A percentile compares a stretch with the other conserved stretches of the same genome.
These are phyloP conservation scores for Odontocolon sp. DNA, from an alignment of 2,888 invertebrate species.

Conservation along the genomic window DNA sequence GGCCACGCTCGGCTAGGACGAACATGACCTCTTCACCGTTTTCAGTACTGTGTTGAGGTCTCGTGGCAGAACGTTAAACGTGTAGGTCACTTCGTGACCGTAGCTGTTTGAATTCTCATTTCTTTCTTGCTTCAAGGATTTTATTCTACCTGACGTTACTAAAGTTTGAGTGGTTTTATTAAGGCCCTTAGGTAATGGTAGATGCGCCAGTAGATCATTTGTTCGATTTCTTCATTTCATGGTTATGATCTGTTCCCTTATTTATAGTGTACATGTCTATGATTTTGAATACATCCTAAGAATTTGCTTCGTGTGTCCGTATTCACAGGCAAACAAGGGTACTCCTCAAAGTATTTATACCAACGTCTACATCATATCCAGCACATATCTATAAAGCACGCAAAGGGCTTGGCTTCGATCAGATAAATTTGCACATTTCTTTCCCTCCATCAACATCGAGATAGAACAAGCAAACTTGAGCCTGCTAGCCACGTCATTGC, in stretches of 20 bases:
- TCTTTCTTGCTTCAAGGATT: background rate
- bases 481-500: background rate
- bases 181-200: no score
- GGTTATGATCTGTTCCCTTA: no score
- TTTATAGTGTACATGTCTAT: background rate
- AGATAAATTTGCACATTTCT: constrained; percentile 13
- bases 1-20: constrained; percentile 19
- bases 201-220: no score
- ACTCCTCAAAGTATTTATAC: background rate
- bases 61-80: background rate
- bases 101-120: no score
- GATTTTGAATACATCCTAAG: no score
- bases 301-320: no score
- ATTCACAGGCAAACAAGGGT: background rate
- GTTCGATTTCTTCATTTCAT: no score
- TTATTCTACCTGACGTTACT: no score
- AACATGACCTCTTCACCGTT: constrained; percentile 39
- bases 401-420: constrained; percentile 11
- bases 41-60: constrained; percentile 14
- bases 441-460: constrained; percentile 11
- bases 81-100: constrained; percentile 2
- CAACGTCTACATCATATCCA: background rate
- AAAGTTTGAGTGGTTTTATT: no score
- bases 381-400: background rate
- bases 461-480: constrained; percentile 13